Conservation (phyloP, 2,888 invertebrate genomes). For the Phengaris alcon region DNA sequence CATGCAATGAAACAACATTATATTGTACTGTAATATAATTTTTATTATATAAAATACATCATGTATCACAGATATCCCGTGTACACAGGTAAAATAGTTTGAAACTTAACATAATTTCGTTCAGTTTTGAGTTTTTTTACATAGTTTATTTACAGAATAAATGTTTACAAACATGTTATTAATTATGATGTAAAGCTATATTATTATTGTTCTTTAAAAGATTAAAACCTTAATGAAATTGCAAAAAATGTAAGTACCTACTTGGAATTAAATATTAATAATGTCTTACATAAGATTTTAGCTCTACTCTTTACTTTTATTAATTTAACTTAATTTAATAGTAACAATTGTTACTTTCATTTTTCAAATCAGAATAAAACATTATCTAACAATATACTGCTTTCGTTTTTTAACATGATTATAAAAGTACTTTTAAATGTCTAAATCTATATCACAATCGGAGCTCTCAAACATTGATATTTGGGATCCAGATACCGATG, state of each 20-base stretch:
- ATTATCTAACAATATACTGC: neutral
- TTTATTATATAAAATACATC: constrained; percentile 9
- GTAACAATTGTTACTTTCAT: neutral
- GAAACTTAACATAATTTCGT: constrained; percentile 5
- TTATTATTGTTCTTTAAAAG: neutral
- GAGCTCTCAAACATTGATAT: constrained; percentile 74
- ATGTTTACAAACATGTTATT: neutral
- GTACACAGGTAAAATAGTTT: neutral
- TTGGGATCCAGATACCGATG: constrained; percentile 54
- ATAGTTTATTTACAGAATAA: neutral
- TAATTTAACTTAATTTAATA: neutral
- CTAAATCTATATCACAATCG: constrained; percentile 75
- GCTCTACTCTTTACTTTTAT: too few species aligned
- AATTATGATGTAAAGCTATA: neutral
- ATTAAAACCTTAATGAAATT: neutral
- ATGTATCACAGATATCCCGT: constrained; percentile 2
- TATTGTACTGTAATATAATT: neutral
- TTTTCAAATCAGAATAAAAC: neutral
- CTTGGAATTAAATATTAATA: too few species aligned
- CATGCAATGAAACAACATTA: neutral
- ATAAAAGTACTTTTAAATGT: constrained; percentile 50
- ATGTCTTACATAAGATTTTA: too few species aligned
- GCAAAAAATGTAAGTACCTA: too few species aligned
- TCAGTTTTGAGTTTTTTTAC: neutral
- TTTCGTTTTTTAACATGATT: neutral